A percentile compares a stretch with the other conserved stretches of the same genome.
Evolutionary conservation across 2,797 vertebrate species (phyloP).

Genomic region (Urophycis tenuis): DNA sequence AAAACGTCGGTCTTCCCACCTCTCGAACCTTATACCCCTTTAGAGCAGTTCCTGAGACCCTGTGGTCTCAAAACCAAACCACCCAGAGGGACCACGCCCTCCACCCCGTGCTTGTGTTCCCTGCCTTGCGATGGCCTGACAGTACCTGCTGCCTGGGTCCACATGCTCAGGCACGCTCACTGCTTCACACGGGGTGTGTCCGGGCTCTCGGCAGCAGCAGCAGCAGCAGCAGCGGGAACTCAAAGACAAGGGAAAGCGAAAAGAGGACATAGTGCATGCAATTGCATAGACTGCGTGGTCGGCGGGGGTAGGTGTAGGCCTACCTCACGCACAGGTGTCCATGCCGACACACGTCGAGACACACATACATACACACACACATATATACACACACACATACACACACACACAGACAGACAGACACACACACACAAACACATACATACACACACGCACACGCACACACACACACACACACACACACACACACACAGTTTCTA

Average conservation of each 20-base stretch:
- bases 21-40: no score
- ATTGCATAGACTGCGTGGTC: neutral
- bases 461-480: no score
- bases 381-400: neutral
- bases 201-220: neutral
- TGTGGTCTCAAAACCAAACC: no score
- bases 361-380: slow-evolving; percentile 5
- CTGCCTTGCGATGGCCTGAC: no score
- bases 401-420: no score
- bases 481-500: neutral
- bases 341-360: no score
- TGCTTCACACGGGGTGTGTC: neutral
- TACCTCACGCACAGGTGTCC: slow-evolving; percentile 1
- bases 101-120: no score
- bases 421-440: no score
- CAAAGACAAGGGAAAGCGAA: neutral
- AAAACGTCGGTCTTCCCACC: neutral
- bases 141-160: neutral
- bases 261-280: neutral
- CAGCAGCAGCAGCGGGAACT: neutral
- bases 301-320: no score
- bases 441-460: no score
- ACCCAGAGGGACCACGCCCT: no score
- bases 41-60: no score
- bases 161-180: neutral